Evolutionary conservation across 2,888 invertebrate species (phyloP).

Genomic region (Tanytarsus gracilentus): DNA sequence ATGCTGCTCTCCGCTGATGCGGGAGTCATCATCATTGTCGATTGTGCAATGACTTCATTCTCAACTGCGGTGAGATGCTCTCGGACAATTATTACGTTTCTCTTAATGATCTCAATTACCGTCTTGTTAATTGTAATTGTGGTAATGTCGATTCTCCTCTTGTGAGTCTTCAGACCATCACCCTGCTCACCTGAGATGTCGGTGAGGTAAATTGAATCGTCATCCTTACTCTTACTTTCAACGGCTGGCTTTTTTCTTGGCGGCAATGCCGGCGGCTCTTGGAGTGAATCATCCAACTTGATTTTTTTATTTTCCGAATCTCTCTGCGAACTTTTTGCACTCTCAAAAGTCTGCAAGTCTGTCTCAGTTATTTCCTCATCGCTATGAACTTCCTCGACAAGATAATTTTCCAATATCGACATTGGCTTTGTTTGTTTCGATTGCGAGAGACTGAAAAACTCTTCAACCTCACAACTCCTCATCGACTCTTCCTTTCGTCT

Average conservation of each 20-base stretch:
- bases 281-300: conserved; percentile 46
- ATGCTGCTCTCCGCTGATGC: conserved; percentile 57
- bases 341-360: conserved; percentile 57
- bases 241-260: conserved; percentile 30
- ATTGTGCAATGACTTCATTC: conserved; percentile 55
- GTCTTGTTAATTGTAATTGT: conserved; percentile 36
- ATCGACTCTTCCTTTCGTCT: conserved; percentile 55
- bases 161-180: conserved; percentile 42
- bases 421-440: conserved; percentile 40
- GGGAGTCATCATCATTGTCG: conserved; percentile 56
- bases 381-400: conserved; percentile 43
- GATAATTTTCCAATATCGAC: conserved; percentile 12
- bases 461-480: conserved; percentile 53
- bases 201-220: conserved; percentile 42
- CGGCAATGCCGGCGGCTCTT: conserved; percentile 35
- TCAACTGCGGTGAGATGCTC: conserved; percentile 53
- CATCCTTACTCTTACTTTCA: conserved; percentile 31
- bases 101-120: conserved; percentile 28
- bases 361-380: conserved; percentile 56
- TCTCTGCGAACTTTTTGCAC: conserved; percentile 52
- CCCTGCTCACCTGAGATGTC: conserved; percentile 51
- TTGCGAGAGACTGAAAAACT: conserved; percentile 55
- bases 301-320: neutral
- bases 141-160: conserved; percentile 35
- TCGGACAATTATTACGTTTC: conserved; percentile 45